Base-by-base conservation (phyloP, 2,888 invertebrate genomes). In the Tetranychus piercei region DNA sequence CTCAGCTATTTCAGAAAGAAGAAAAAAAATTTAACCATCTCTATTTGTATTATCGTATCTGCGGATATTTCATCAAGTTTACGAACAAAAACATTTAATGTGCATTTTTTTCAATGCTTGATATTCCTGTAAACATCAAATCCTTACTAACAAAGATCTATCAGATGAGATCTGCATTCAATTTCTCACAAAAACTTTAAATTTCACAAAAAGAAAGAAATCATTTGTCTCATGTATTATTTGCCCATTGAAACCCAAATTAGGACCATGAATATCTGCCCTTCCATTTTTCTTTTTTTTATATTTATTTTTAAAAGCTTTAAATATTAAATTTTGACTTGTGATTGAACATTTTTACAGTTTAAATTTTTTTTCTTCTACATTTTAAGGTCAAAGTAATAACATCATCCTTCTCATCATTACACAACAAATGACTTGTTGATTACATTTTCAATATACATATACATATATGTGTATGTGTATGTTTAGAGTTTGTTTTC, bases 311-410 rank as follows among this genome's bases (percentile, higher is more conserved):
- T 55, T 55, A 55, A 55, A 45, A 55, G 34, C 34, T 15, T 55
- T 55, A 55, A 55, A 55, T 55, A 55, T 55, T 55, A 55, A 55
- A 55, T 55, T 55, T 55, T 55, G 55, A 55, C 55, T 55, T 55
- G 55, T 55, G 55, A 55, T 55, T 55, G 15, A 55, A 34, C 0
- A 34, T 34, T 34, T n/a, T 34, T 34, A 4, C 34, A 34, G 34
- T 34, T 34, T 34, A 34, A 34, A 5, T 34, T 34, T 34, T 23
- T 23, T 34, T 34, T 34, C 34, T 34, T 34, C 34, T 34, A 34
- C 34, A 34, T 34, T 34, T 34, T 34, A 34, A 34, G 34, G 34
- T 34, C 34, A 34, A 34, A 34, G 34, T 34, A 34, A 34, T 34
- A 34, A 34, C 34, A 34, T 34, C 34, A 34, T 34, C 34, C 5